phyloP scores from a whole-genome alignment of 2,797 vertebrate genomes.

The Craterocephalus amniculus region DNA sequence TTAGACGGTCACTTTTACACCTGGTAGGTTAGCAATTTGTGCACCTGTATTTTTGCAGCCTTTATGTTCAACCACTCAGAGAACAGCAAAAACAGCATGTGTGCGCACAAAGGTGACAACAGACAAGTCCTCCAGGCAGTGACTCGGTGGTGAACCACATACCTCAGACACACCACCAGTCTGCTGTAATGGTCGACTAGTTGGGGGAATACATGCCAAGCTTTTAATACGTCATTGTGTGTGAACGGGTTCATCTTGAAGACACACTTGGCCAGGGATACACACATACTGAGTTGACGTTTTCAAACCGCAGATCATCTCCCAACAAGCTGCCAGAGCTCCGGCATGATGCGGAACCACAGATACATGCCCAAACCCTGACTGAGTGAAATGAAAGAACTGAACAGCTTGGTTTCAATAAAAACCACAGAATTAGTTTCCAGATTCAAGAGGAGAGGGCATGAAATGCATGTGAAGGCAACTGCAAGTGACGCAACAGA shows the following conservation, averaged over 20 bases:
- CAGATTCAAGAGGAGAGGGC: background rate
- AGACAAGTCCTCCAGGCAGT: constrained; percentile 59
- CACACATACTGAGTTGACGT: constrained; percentile 52
- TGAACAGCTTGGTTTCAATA: constrained; percentile 11
- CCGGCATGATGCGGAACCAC: constrained; percentile 50
- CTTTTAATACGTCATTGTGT: constrained; percentile 44
- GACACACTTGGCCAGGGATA: constrained; percentile 49
- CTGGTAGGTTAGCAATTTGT: background rate
- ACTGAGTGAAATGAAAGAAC: constrained; percentile 34
- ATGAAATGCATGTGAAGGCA: constrained; percentile 12
- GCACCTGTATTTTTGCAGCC: background rate
- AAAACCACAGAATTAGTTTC: constrained; percentile 23
- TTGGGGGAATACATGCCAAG: constrained; percentile 39
- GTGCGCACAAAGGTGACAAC: constrained; percentile 55
- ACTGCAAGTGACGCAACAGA: constrained; percentile 10
- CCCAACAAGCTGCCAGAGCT: constrained; percentile 42
- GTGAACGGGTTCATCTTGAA: constrained; percentile 36
- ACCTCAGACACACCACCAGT: constrained; percentile 70
- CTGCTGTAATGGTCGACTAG: constrained; percentile 62
- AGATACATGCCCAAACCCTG: constrained; percentile 44
- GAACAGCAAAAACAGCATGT: constrained; percentile 9
- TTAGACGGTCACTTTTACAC: background rate
- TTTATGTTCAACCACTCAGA: constrained; percentile 19
- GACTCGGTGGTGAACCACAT: constrained; percentile 77
- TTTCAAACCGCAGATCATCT: constrained; percentile 57